These are phyloP conservation scores for Pterocles burchelli DNA, from an alignment of 2,113 vertebrate genomes.

Conservation along the genomic window DNA sequence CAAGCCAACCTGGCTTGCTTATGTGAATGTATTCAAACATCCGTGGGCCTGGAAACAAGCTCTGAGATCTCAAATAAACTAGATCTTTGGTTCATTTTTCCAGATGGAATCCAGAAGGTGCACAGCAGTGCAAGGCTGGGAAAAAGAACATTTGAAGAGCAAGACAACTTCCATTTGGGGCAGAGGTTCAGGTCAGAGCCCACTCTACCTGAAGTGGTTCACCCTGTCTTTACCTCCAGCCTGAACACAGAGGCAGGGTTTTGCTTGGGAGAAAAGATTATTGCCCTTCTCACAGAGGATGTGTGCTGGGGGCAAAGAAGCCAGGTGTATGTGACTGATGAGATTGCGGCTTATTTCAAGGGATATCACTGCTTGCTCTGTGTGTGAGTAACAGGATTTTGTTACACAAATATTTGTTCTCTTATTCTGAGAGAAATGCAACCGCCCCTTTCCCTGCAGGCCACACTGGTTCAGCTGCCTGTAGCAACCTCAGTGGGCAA, in stretches of 20 bases:
- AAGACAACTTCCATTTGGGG: not conserved
- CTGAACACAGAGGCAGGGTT: not conserved
- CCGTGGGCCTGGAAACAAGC: not conserved
- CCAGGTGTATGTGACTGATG: rapidly evolving
- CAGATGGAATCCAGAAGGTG: not conserved
- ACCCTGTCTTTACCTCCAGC: not conserved
- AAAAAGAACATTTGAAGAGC: not conserved
- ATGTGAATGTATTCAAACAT: not conserved
- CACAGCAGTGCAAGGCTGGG: not conserved
- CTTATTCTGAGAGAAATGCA: not conserved
- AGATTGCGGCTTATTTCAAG: rapidly evolving
- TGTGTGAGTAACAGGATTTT: not conserved
- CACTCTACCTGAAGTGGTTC: not conserved
- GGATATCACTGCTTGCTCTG: not conserved
- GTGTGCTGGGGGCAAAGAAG: not conserved
- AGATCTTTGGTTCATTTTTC: not conserved
- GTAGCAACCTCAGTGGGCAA: not conserved
- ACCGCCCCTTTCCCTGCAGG: not conserved
- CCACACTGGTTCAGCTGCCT: not conserved
- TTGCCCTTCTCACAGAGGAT: rapidly evolving
- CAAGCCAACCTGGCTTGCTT: not conserved
- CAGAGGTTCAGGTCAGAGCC: not conserved
- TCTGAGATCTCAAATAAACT: not conserved
- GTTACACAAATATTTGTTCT: not conserved
- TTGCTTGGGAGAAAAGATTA: not conserved